Evolutionary conservation across 2,888 invertebrate species (phyloP).

Genomic region (Zygaena filipendulae): DNA sequence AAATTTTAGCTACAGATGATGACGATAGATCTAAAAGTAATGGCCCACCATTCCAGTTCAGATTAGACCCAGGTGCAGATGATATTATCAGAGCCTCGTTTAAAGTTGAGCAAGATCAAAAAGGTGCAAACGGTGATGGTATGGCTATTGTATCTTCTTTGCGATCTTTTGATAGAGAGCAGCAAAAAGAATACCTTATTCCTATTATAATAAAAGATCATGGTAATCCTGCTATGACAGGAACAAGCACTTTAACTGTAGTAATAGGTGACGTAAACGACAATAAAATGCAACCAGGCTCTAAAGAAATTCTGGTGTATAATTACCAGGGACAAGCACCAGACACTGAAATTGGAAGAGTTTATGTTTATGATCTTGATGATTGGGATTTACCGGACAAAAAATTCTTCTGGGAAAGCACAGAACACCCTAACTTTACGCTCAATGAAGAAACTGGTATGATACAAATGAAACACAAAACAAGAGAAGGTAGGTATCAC

Average conservation of each 20-base stretch:
- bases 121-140: slow-evolving; percentile 97
- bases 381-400: slow-evolving; percentile 99
- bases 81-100: slow-evolving; percentile 94
- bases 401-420: slow-evolving; percentile 93
- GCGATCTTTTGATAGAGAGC: slow-evolving; percentile 93
- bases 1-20: slow-evolving; percentile 93
- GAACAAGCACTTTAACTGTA: slow-evolving; percentile 94
- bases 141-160: slow-evolving; percentile 97
- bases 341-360: slow-evolving; percentile 92
- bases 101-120: slow-evolving; percentile 96
- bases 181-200: slow-evolving; percentile 95
- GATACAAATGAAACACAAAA: slow-evolving; percentile 95
- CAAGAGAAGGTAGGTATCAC: slow-evolving; percentile 87
- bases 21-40: slow-evolving; percentile 95
- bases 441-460: slow-evolving; percentile 93
- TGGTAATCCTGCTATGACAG: slow-evolving; percentile 96
- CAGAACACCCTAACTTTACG: slow-evolving; percentile 88
- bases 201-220: slow-evolving; percentile 98
- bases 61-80: slow-evolving; percentile 92
- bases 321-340: slow-evolving; percentile 94
- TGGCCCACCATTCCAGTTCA: slow-evolving; percentile 96
- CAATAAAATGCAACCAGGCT: slow-evolving; percentile 98
- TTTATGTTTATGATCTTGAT: slow-evolving; percentile 97
- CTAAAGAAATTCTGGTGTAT: slow-evolving; percentile 96
- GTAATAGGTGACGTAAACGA: slow-evolving; percentile 98